Evolutionary conservation across 2,797 vertebrate species (phyloP), one percentile per base, ranked within the genome.

Genomic region (Myotis myotis): DNA sequence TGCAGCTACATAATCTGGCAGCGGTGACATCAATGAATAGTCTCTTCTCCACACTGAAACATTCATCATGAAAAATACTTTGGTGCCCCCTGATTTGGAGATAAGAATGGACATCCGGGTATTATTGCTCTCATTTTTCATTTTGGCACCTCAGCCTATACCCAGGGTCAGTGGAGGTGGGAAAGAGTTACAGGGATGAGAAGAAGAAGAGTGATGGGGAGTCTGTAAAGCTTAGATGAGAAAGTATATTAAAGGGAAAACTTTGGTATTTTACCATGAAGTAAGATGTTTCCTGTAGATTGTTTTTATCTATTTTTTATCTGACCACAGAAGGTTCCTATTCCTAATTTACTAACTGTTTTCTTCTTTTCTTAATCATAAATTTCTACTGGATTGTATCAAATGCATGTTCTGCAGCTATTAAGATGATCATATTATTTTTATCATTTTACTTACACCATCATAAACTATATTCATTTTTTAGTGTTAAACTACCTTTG

Each of bases 221-320:
- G 38, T 88, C 87, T 76, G 3, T 33, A 81, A 88, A 36, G 20
- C 30, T 76, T 19, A 41, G 4, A 55, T 60, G 72, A 75, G 11
- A 25, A 6, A 0, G 8, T 0, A 57, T 60, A 66, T 22, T 74
- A 80, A 33, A 6, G 16, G 28, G 8, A 55, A 78, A 79, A 55
- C 20, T 71, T 41, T 51, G 6, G 36, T 44, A 36, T 30, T 70
- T 91, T n/a, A 71, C 23, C 51, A 60, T 79, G 38, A 60, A 57
- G 22, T 11, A 25, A 64, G 60, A 78, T 68, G 17, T 53, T 90
- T 53, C 79, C 44, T 12, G 1, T 38, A 15, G 49, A 44, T 22
- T 8, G 44, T 82, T 53, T 53, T 8, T 28, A 57, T 1, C 33
- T 76, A 23, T 6, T 38, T 33, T 53, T 57, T 49, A 75, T 33